These are phyloP conservation scores for Typhlichthys eigenmanni DNA, from an alignment of 2,797 vertebrate genomes.

Conservation along the genomic window DNA sequence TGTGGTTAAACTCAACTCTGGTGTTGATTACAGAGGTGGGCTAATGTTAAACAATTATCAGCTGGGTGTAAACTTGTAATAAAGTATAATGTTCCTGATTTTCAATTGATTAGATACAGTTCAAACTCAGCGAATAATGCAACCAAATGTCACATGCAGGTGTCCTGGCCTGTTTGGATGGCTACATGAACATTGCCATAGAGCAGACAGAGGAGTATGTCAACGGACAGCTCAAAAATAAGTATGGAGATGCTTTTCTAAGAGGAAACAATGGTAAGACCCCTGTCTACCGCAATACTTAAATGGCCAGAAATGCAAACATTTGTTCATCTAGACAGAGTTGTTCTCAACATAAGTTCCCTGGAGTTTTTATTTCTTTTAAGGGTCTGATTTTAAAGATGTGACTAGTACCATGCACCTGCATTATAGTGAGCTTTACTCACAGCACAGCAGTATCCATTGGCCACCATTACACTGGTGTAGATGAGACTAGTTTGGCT, in stretches of 20 bases:
- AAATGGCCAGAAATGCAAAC: background rate
- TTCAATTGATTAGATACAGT: background rate
- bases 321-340: no score
- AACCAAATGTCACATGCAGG: slow-evolving; percentile 71
- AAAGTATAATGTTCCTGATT: background rate
- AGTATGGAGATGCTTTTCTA: slow-evolving; percentile 97
- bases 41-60: background rate
- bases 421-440: no score
- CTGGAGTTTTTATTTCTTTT: no score
- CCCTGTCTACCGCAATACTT: no score
- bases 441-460: no score
- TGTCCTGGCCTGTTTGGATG: slow-evolving; percentile 96
- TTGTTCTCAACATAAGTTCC: no score
- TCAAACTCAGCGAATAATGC: background rate
- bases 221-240: slow-evolving; percentile 98
- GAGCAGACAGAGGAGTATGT: slow-evolving; percentile 99
- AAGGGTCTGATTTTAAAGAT: no score
- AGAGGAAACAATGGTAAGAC: slow-evolving; percentile 96
- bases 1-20: slow-evolving; percentile 97
- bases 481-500: slow-evolving; percentile 21
- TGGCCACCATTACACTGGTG: background rate
- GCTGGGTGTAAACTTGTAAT: fast-evolving
- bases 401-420: no score
- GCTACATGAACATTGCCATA: slow-evolving; percentile 99
- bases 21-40: slow-evolving; percentile 97